A percentile compares a stretch with the other conserved stretches of the same genome.
phyloP scores from a whole-genome alignment of 2,797 vertebrate genomes.

The Cottoperca gobio region DNA sequence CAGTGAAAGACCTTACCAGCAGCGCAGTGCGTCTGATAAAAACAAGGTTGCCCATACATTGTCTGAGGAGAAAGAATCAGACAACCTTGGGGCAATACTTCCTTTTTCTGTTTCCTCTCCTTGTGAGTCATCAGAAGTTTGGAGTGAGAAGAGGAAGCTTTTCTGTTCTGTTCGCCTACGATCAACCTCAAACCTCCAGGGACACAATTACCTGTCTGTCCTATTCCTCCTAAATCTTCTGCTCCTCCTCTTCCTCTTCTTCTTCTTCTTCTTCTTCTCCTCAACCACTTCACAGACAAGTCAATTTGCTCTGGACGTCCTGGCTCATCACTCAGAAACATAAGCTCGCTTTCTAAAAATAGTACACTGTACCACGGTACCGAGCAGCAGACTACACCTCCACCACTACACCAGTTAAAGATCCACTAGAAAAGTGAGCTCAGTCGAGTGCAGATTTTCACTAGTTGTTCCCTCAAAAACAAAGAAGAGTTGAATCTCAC shows the following conservation, averaged over 20 bases:
- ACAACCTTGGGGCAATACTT: slow-evolving; percentile 56
- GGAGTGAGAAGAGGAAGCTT: slow-evolving; percentile 15
- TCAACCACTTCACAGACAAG: slow-evolving; percentile 41
- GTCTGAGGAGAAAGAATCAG: slow-evolving; percentile 29
- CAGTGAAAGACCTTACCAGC: background rate
- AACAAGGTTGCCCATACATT: slow-evolving; percentile 22
- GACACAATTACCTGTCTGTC: slow-evolving; percentile 66
- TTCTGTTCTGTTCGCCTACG: slow-evolving; percentile 14
- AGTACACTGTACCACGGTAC: background rate
- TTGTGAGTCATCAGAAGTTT: slow-evolving; percentile 24
- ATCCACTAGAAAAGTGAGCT: no score
- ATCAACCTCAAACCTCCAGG: slow-evolving; percentile 45
- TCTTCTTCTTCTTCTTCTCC: slow-evolving; percentile 19
- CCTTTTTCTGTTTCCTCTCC: slow-evolving; percentile 41
- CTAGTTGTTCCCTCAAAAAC: no score
- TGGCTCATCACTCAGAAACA: slow-evolving; percentile 37
- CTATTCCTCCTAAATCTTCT: slow-evolving; percentile 43
- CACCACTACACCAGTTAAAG: background rate
- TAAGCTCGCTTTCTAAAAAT: slow-evolving; percentile 35
- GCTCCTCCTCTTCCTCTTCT: slow-evolving; percentile 25
- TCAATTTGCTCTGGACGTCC: slow-evolving; percentile 46
- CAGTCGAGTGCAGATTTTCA: no score
- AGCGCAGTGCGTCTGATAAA: slow-evolving; percentile 19
- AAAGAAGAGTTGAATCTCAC: no score
- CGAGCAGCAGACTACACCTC: background rate